Base-by-base conservation (phyloP, 2,888 invertebrate species). In the Thereva unica region DNA sequence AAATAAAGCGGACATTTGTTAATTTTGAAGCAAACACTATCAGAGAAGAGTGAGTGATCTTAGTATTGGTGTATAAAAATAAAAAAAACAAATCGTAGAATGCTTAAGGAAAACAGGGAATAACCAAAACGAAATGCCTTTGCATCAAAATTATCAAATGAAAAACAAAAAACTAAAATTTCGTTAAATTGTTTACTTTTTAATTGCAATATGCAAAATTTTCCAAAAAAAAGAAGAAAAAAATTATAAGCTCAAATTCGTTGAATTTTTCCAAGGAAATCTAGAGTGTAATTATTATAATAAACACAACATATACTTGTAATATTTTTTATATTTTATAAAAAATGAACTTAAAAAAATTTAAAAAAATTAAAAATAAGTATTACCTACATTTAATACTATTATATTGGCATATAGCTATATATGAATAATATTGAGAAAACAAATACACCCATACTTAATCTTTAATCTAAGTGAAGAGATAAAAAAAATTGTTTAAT, bases 261-360 rank as follows among this genome's bases (percentile, higher is more conserved):
- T 23, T 59, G 38, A 37, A 37, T 59, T 59, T 59, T 59, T 34
- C 57, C 40, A 59, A 59, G 38, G n/a, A 42, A 47, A 59, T 47
- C 57, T 55, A 37, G 35, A 56, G 56, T 38, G 35, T 57, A 57
- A 35, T 44, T 57, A 57, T 23, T 23, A 23, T 23, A 23, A 23
- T 23, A 23, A 23, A 23, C 23, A 23, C 23, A 23, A 23, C 23
- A 23, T 45, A 42, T 57, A 44, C 56, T 57, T 57, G 47, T 37
- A 47, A 59, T 47, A 47, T 53, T 45, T 64, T 64, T 64, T 53
- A 54, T 64, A 44, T 64, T 64, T 52, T 53, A 42, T 64, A 64
- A 44, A 54, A 54, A 54, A 64, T 53, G 6, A 53, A 41, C 37
- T 12, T 37, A 63, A 44, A 64, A 64, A 64, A 56, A 55, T 52